Percentiles rank a stretch among this genome's conserved stretches.
Evolutionary conservation across 2,113 vertebrate species (phyloP).

Genomic region (Caloenas nicobarica): DNA sequence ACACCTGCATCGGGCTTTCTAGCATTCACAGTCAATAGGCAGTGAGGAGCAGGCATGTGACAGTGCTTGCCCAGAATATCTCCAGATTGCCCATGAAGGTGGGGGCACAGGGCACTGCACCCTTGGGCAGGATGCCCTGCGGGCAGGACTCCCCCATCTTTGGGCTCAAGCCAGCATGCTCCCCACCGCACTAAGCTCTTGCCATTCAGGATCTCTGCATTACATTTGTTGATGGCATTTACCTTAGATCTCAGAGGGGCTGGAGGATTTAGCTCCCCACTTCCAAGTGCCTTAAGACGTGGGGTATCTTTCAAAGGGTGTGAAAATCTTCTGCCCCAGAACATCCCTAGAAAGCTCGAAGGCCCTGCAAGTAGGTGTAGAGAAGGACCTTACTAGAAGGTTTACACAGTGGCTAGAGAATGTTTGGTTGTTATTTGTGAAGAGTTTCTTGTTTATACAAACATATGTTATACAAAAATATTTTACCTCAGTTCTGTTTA

Average conservation of each 20-base stretch:
- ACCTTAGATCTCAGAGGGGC: neutral
- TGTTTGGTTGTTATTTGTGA: neutral
- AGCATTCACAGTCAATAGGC: neutral
- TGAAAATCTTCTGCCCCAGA: neutral
- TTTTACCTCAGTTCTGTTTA: neutral
- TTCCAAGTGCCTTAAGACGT: neutral
- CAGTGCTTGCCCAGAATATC: neutral
- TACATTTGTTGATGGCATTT: neutral
- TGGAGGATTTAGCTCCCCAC: neutral
- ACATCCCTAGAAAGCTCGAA: neutral
- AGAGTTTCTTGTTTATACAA: neutral
- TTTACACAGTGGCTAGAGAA: neutral
- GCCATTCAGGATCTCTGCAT: neutral
- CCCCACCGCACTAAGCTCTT: accelerated
- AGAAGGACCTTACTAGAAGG: neutral
- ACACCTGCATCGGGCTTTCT: accelerated
- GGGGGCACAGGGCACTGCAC: accelerated
- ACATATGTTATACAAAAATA: too few species aligned
- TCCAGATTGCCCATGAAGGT: neutral
- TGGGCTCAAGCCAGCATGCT: neutral
- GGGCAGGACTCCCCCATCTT: neutral
- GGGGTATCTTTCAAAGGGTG: neutral
- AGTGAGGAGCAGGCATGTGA: neutral
- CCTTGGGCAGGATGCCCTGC: neutral
- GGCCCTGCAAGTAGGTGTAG: neutral